A percentile compares a stretch with the other conserved stretches of the same genome.
Conservation (phyloP, 2,113 vertebrate genomes). For the Mastomys coucha region DNA sequence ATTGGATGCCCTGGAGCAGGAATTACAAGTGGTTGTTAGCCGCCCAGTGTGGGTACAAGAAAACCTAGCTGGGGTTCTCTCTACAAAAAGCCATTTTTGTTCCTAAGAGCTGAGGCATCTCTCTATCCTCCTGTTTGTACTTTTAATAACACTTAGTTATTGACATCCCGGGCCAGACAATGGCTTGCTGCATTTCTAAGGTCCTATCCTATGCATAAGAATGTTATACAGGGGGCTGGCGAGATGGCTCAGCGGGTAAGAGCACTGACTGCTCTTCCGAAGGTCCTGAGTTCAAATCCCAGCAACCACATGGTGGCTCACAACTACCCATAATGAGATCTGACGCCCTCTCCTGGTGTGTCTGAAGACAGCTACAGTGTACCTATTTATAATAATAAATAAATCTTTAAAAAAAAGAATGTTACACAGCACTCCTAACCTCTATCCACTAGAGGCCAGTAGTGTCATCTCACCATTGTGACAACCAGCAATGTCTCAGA, state of each 20-base stretch:
- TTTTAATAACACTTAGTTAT: neutral
- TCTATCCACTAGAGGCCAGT: neutral
- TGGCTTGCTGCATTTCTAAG: neutral
- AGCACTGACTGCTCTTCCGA: too few species aligned
- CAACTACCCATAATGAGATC: too few species aligned
- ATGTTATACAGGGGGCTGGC: too few species aligned
- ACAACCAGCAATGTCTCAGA: constrained; percentile 7
- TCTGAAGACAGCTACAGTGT: too few species aligned
- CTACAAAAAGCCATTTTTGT: too few species aligned
- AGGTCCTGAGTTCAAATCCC: too few species aligned
- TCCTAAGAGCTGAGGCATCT: neutral
- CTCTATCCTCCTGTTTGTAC: neutral
- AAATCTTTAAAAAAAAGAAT: too few species aligned
- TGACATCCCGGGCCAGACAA: neutral
- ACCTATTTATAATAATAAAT: too few species aligned
- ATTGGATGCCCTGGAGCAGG: too few species aligned
- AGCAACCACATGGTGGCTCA: too few species aligned
- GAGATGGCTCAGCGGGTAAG: too few species aligned
- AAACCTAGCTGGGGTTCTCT: neutral
- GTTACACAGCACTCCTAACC: neutral
- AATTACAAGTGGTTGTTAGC: neutral
- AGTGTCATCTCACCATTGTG: neutral
- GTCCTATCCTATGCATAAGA: neutral
- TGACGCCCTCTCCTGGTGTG: too few species aligned
- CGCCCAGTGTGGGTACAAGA: neutral